A percentile compares a stretch with the other conserved stretches of the same genome.
Evolutionary conservation across 2,113 vertebrate species (phyloP).

Genomic region (Anarhynchus alexandrinus): DNA sequence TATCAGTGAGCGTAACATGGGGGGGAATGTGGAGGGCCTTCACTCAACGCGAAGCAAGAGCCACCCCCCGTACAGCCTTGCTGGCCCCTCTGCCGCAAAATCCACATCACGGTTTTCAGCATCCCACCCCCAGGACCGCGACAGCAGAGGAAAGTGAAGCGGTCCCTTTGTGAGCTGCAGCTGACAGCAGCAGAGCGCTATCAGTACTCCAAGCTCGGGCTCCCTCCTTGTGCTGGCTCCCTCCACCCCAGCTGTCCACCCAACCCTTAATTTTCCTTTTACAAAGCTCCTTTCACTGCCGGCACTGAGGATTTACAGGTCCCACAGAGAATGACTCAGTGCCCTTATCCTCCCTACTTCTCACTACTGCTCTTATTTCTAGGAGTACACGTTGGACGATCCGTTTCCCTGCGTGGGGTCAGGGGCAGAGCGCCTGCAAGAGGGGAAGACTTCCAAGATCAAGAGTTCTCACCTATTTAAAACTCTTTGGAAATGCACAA

Average conservation of each 20-base stretch:
- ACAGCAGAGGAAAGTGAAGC: background rate
- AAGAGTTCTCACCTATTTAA: background rate
- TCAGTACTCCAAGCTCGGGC: background rate
- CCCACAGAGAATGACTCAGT: background rate
- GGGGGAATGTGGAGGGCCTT: background rate
- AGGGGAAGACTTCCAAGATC: background rate
- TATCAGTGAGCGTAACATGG: background rate
- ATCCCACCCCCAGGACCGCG: background rate
- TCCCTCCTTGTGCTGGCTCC: background rate
- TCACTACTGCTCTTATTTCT: background rate
- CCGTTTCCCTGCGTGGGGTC: background rate
- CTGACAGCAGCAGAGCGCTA: background rate
- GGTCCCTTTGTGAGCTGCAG: background rate
- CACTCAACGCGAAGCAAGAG: background rate
- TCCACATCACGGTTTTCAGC: background rate
- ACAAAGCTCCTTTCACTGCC: background rate
- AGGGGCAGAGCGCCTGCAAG: background rate
- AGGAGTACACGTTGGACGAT: accelerated
- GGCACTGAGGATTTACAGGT: background rate
- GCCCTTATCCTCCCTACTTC: background rate
- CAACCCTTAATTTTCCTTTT: background rate
- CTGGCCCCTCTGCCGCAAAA: background rate
- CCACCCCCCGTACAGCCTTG: background rate
- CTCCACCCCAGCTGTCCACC: background rate
- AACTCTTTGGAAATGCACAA: background rate